Evolutionary conservation across 92 coral and sea anemone genomes (phyloP).

Genomic region (Micromussa lordhowensis): DNA sequence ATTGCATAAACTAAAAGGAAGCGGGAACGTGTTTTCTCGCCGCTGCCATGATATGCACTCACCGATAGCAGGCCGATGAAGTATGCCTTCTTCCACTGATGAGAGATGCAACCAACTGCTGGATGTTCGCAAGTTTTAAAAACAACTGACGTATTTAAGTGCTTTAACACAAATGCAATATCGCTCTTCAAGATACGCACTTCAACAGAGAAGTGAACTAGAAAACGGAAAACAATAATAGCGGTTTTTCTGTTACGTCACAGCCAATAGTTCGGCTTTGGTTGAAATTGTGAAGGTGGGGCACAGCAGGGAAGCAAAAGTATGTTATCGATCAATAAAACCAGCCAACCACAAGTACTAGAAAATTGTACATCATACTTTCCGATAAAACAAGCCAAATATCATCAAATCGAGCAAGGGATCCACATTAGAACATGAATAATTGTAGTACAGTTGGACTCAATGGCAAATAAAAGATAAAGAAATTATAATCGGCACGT

Average conservation of each 20-base stretch:
- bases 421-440: not conserved
- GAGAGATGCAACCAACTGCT: not conserved
- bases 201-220: constrained; percentile 9
- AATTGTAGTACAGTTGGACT: not conserved
- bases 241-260: constrained; percentile 6
- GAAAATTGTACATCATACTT: not conserved
- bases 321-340: constrained; percentile 12
- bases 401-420: not conserved
- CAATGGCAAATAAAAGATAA: not conserved
- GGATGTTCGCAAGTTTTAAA: not conserved
- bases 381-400: not conserved
- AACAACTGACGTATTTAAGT: constrained; percentile 25
- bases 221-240: not conserved
- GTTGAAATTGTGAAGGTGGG: constrained; percentile 30
- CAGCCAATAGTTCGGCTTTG: constrained; percentile 1
- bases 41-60: not conserved
- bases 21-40: not conserved
- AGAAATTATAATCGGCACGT: not conserved
- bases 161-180: not conserved
- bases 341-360: constrained; percentile 16
- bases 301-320: constrained; percentile 1
- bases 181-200: constrained; percentile 6
- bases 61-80: not conserved
- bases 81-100: too few relatives aligned
- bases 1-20: constrained; percentile 6